These are phyloP conservation scores for Vidua chalybeata DNA, from an alignment of 2,113 vertebrate genomes.

Conservation along the genomic window DNA sequence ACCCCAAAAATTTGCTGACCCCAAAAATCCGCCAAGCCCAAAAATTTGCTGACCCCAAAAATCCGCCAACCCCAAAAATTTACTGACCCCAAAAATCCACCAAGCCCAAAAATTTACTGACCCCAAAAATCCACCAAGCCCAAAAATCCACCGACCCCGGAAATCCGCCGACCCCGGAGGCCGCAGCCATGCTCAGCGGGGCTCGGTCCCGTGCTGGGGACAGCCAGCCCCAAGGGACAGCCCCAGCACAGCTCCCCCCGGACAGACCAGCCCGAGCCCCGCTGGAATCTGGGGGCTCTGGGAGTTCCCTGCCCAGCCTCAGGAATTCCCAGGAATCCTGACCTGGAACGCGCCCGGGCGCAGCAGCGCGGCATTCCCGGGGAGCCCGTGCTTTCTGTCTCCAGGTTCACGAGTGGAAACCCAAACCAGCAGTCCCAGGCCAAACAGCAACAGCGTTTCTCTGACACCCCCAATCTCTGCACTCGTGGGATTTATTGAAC, in stretches of 20 bases:
- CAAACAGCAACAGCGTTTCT: background rate
- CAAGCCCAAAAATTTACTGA: fast-evolving
- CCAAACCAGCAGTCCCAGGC: background rate
- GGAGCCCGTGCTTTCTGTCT: background rate
- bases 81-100: background rate
- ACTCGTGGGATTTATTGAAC: background rate
- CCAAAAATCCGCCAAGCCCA: background rate
- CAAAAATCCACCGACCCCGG: background rate
- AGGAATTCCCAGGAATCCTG: fast-evolving
- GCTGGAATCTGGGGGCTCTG: background rate
- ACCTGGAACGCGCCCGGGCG: background rate
- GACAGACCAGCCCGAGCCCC: no score
- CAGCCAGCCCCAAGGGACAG: no score
- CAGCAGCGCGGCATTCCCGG: background rate
- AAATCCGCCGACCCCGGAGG: no score
- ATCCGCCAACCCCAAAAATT: background rate
- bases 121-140: background rate
- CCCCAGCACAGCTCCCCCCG: no score
- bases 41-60: background rate
- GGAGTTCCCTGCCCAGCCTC: background rate
- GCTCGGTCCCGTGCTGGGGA: no score
- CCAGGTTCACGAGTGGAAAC: background rate
- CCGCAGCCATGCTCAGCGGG: no score
- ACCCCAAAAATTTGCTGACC: background rate
- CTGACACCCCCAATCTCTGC: background rate